Evolutionary conservation across 2,888 invertebrate species (phyloP), one percentile per base, ranked within the genome.

Genomic region (Synanthedon vespiformis): DNA sequence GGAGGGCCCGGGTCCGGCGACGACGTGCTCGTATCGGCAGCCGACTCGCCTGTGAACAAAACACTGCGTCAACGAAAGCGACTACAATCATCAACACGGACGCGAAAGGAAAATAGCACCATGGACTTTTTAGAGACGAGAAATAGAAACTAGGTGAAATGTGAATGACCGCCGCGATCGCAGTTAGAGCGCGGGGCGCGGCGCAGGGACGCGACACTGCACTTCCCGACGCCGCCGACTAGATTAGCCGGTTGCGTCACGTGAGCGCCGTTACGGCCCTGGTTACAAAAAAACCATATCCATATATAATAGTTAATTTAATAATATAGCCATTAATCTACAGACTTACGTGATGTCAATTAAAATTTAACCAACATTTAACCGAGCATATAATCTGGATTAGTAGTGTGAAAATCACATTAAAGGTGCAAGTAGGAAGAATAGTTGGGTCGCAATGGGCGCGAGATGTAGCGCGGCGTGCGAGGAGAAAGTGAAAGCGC

Each of bases 1-100:
- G 93, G 91, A 77, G 95, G 94, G 80, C 93, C 92, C 68, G 94
- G 91, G 89, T 95, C 95, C 81, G 95, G 95, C 77, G 95, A 96
- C 79, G 95, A 95, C 79, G 95, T 95, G 83, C 94, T 95, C 80
- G 95, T 95, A 88, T 96, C 96, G 80, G 95, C 95, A 88, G 95
- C 93, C 80, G 95, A 95, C 90, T 95, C 96, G 89, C 94, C 94
- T 93, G 91, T 68, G 71, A 65, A 66, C 68, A 77, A 77, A 34
- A 34, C 34, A 34, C 34, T 34, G 84, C 74, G 61, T 89, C 72
- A 89, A 62, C 57, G 63, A 74, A 58, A 66, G 59, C 54, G 52
- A 52, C 59, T 13, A 61, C 22, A 51, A 62, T 61, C 63, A 61
- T 65, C 61, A 61, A 68, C 63, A 64, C 62, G 65, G 58, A 56